A percentile compares a stretch with the other conserved stretches of the same genome.
Evolutionary conservation across 2,797 vertebrate species (phyloP).

Genomic region (Fistularia tabacaria): DNA sequence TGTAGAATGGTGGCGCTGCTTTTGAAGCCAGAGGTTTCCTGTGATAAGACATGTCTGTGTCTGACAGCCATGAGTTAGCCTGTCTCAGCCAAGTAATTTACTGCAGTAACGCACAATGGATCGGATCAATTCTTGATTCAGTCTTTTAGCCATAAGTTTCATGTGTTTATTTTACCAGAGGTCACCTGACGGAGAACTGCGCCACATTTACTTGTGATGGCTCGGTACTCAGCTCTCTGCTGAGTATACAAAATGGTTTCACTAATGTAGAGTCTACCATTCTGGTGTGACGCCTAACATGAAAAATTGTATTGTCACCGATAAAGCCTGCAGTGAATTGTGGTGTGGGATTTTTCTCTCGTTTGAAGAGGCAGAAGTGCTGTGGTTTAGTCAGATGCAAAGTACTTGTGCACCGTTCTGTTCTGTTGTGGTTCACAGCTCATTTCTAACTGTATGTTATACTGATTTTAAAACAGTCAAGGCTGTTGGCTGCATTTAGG

Average conservation of each 20-base stretch:
- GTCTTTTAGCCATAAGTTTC: constrained; percentile 14
- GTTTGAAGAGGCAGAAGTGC: no score
- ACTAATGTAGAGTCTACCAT: constrained; percentile 28
- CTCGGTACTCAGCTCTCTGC: constrained; percentile 39
- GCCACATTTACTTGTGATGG: constrained; percentile 12
- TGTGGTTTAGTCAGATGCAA: no score
- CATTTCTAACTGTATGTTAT: no score
- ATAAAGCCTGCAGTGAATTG: constrained; percentile 25
- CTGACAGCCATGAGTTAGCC: constrained; percentile 51
- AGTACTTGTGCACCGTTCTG: no score
- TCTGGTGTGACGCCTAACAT: constrained; percentile 33
- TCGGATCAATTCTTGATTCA: constrained; percentile 1
- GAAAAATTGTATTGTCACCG: constrained; percentile 47
- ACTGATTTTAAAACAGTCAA: no score
- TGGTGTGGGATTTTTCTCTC: no score
- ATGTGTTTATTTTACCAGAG: constrained; percentile 15
- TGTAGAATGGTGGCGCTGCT: no score
- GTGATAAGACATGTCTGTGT: constrained; percentile 49
- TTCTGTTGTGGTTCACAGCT: no score
- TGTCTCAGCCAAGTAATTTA: constrained; percentile 55
- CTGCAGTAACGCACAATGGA: constrained; percentile 4
- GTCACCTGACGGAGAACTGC: constrained; percentile 26
- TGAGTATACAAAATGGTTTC: constrained; percentile 26
- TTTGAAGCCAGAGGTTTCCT: constrained; percentile 56
- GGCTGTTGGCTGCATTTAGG: no score